A percentile compares a stretch with the other conserved stretches of the same genome.
phyloP scores from a whole-genome alignment of 2,888 invertebrate species.

The Tinea trinotella region DNA sequence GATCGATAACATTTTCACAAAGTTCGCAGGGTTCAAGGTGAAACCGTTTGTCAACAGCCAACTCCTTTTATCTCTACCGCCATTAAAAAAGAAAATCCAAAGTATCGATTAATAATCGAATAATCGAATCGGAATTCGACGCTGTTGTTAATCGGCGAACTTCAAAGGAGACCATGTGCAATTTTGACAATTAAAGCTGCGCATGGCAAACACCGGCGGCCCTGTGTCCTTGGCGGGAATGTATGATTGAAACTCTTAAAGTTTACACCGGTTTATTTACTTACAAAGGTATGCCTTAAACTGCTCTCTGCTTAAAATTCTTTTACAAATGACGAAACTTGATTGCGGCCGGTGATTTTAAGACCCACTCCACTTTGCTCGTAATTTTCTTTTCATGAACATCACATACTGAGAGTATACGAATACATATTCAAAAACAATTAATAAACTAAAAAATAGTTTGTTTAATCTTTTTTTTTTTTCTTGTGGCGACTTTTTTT shows the following conservation, averaged over 20 bases:
- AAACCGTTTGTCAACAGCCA: too few relatives aligned
- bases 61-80: too few relatives aligned
- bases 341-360: too few relatives aligned
- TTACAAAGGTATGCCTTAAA: not conserved
- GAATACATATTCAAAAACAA: too few relatives aligned
- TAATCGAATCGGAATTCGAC: constrained; percentile 31
- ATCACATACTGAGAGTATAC: too few relatives aligned
- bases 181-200: constrained; percentile 68
- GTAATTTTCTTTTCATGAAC: too few relatives aligned
- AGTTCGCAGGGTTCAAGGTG: too few relatives aligned
- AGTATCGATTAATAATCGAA: constrained; percentile 38
- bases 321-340: not conserved
- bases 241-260: constrained; percentile 43
- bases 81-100: constrained; percentile 8
- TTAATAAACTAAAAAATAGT: too few relatives aligned
- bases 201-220: constrained; percentile 49
- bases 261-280: constrained; percentile 38
- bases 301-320: constrained; percentile 19
- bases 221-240: constrained; percentile 64
- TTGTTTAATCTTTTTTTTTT: too few relatives aligned
- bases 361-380: too few relatives aligned
- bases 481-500: too few relatives aligned
- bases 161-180: constrained; percentile 31
- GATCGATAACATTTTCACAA: too few relatives aligned
- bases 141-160: constrained; percentile 36